A percentile compares a stretch with the other conserved stretches of the same genome.
phyloP scores from a whole-genome alignment of 2,113 vertebrate species.

The Spermophilus dauricus region DNA sequence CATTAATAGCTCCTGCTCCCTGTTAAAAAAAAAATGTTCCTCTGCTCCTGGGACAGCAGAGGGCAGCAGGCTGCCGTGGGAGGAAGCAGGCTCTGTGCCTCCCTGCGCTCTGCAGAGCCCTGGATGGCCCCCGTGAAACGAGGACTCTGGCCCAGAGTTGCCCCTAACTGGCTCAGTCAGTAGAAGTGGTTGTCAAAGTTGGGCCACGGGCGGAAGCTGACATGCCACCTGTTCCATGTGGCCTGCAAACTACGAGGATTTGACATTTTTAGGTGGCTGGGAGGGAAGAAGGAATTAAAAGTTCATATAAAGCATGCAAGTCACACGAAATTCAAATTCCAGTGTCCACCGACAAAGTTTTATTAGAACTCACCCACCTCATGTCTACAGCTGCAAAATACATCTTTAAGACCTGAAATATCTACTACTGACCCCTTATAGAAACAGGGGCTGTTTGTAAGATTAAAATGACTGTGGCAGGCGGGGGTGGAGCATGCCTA shows the following conservation, averaged over 20 bases:
- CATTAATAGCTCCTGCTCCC: neutral
- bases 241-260: neutral
- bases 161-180: neutral
- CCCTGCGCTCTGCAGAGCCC: neutral
- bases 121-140: neutral
- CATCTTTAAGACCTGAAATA: neutral
- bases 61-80: conserved; percentile 24
- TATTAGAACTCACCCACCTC: neutral
- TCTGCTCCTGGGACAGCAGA: conserved; percentile 52
- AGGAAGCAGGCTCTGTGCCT: neutral
- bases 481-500: no score
- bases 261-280: neutral
- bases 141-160: neutral
- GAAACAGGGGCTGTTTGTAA: neutral
- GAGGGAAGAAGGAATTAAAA: neutral
- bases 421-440: neutral
- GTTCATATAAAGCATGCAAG: neutral
- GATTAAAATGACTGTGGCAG: neutral
- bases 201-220: neutral
- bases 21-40: neutral
- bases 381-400: neutral
- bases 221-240: fast-evolving
- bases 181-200: neutral
- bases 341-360: neutral
- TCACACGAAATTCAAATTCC: neutral